phyloP scores from a whole-genome alignment of 2,888 invertebrate species.

The Prosapia bicincta region DNA sequence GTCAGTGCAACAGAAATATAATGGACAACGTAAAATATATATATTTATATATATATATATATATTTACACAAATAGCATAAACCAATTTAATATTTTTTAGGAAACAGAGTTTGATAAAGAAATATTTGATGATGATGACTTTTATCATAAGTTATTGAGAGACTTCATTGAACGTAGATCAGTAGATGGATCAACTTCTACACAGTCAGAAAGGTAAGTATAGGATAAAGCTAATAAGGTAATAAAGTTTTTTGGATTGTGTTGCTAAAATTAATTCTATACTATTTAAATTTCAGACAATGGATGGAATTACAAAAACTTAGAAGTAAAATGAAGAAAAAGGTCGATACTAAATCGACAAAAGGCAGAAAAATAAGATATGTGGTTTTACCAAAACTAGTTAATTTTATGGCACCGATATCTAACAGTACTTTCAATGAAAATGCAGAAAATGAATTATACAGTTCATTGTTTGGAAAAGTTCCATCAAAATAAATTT shows the following conservation, averaged over 20 bases:
- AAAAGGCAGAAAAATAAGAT: constrained; percentile 88
- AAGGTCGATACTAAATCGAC: constrained; percentile 92
- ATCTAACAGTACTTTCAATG: constrained; percentile 64
- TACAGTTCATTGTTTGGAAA: constrained; percentile 79
- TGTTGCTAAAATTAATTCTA: too few relatives aligned
- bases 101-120: constrained; percentile 62
- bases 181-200: constrained; percentile 77
- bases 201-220: constrained; percentile 66
- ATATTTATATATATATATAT: too few relatives aligned
- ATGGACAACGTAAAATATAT: too few relatives aligned
- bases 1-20: too few relatives aligned
- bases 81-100: background rate
- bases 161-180: constrained; percentile 90
- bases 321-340: constrained; percentile 87
- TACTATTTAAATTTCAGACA: constrained; percentile 55
- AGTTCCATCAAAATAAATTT: constrained; percentile 34
- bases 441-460: constrained; percentile 75
- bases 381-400: constrained; percentile 78
- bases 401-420: constrained; percentile 88
- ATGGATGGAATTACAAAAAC: constrained; percentile 87
- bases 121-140: constrained; percentile 96
- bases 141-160: constrained; percentile 92
- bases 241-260: too few relatives aligned
- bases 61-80: too few relatives aligned
- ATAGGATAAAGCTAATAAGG: background rate